phyloP scores from a whole-genome alignment of 2,888 invertebrate species.

The Troglohyphantes excavatus region DNA sequence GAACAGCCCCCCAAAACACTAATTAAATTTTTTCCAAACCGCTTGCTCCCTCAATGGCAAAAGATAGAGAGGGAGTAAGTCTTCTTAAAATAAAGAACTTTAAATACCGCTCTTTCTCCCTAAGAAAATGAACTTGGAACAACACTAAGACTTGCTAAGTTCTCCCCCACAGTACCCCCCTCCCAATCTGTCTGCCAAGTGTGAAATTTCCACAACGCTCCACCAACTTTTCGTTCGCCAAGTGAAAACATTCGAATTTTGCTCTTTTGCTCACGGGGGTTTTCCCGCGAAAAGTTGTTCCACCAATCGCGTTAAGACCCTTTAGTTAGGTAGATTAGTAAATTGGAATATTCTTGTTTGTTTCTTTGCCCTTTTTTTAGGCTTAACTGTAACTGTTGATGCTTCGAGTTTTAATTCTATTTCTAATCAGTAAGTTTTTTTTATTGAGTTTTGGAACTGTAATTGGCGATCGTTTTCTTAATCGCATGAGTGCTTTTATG shows the following conservation, averaged over 20 bases:
- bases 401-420: conserved; percentile 60
- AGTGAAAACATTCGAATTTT: conserved; percentile 65
- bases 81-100: conserved; percentile 76
- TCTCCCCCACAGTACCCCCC: neutral
- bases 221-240: conserved; percentile 50
- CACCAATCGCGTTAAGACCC: conserved; percentile 48
- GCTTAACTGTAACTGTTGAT: neutral
- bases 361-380: conserved; percentile 10
- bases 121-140: conserved; percentile 75
- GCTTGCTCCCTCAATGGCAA: conserved; percentile 47
- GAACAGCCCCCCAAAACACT: conserved; percentile 15
- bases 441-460: neutral
- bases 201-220: conserved; percentile 74
- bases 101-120: conserved; percentile 61
- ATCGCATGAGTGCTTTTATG: conserved; percentile 19
- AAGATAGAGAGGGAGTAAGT: conserved; percentile 49
- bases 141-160: conserved; percentile 20
- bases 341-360: conserved; percentile 25
- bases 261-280: conserved; percentile 65
- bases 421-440: conserved; percentile 30
- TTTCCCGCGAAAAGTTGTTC: conserved; percentile 19
- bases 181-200: conserved; percentile 31
- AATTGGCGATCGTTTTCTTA: conserved; percentile 16
- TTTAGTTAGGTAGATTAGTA: conserved; percentile 74
- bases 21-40: conserved; percentile 61